Base-by-base conservation (phyloP, 2,797 vertebrate species). In the Crocidura indochinensis region DNA sequence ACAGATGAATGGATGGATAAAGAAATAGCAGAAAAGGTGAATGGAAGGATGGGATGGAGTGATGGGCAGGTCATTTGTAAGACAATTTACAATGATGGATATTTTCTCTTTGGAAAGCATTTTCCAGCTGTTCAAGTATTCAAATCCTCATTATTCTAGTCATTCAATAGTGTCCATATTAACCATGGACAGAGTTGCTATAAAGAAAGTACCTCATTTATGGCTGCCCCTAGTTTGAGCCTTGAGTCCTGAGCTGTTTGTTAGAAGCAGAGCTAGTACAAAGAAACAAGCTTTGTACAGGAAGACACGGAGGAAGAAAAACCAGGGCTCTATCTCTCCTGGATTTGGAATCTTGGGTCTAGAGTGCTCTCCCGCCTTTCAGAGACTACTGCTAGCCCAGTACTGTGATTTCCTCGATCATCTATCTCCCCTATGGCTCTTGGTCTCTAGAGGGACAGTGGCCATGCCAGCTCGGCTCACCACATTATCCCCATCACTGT, bases 301-400 rank as follows among this genome's bases (percentile, higher is more conserved):
- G 31, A 2, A 15, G 47, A 56, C 51, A 3, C 0, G 27, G 12
- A 60, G 27, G 24, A 31, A 47, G 12, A 56, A 8, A 60, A 38
- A 4, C 1, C 1, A 4, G 14, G 2, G 2, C 14, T 62, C 68
- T 9, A 0, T n/a, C 29, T 20, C 29, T n/a, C 2, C 8, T 0
- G 11, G 29, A 3, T 7, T 56, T 56, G 26, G 24, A 20, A 29
- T 31, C 11, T 6, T 6, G 10, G 3, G 11, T 26, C 67, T 19
- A 26, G 19, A 38, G 19, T 1, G 1, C 5, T 29, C 11, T n/a
- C 20, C 38, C 2, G 38, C 44, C 24, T 0, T 24, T 4, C 44
- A 0, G 20, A 44, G 49, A 14, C 26, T 19, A 8, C 24, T 7
- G 11, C 2, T 10, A 0, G 8, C 10, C 0, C 0, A 0, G 1